Conservation (phyloP, 1,140 invertebrate genomes). For the Dreissena rostriformis region DNA sequence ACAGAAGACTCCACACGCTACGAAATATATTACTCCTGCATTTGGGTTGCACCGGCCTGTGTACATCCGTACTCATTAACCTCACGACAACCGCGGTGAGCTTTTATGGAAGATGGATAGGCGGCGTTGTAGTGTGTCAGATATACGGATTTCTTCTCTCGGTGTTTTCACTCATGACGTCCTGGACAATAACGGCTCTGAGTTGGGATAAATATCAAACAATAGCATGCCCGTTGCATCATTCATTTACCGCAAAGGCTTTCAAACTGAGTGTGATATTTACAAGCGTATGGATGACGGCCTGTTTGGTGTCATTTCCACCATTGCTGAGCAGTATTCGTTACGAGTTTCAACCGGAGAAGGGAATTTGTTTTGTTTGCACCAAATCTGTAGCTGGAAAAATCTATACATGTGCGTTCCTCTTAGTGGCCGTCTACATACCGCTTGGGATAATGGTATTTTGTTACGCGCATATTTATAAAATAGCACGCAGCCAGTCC, state of each 20-base stretch:
- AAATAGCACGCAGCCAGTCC: constrained; percentile 71
- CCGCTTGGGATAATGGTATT: constrained; percentile 70
- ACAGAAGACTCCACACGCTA: constrained; percentile 71
- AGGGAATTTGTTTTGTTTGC: constrained; percentile 52
- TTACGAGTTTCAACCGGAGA: constrained; percentile 48
- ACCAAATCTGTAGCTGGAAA: constrained; percentile 34
- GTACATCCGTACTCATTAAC: constrained; percentile 65
- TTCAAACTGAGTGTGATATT: constrained; percentile 73
- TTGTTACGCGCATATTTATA: constrained; percentile 73
- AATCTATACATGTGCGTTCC: constrained; percentile 62
- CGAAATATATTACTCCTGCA: constrained; percentile 75
- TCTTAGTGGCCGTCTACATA: constrained; percentile 61
- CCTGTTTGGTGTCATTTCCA: constrained; percentile 45
- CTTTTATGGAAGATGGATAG: constrained; percentile 67
- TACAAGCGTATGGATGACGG: constrained; percentile 66
- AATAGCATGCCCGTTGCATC: constrained; percentile 74
- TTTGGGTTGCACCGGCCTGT: constrained; percentile 69
- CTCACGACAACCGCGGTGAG: constrained; percentile 62
- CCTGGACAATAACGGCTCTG: constrained; percentile 75
- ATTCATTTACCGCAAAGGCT: constrained; percentile 72
- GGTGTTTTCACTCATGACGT: constrained; percentile 63
- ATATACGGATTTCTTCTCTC: constrained; percentile 66
- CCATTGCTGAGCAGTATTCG: constrained; percentile 36
- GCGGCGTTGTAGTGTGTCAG: constrained; percentile 64
- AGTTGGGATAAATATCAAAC: constrained; percentile 79